Evolutionary conservation across 2,888 invertebrate genomes (phyloP).

Genomic region (Napeogenes inachia): DNA sequence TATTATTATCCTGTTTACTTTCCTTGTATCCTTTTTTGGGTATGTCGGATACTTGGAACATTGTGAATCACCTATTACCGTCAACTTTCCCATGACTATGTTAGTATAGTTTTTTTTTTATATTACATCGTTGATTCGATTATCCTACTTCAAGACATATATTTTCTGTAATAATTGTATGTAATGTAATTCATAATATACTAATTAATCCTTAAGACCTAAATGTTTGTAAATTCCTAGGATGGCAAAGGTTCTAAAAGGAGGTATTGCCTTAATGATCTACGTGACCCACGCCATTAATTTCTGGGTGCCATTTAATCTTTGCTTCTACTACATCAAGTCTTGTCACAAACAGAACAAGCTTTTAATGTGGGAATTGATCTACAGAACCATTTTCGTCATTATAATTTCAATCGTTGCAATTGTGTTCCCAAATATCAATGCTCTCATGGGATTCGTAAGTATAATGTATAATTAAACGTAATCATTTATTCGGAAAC

Average conservation of each 20-base stretch:
- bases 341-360: constrained; percentile 28
- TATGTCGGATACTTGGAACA: constrained; percentile 45
- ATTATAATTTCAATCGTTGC: constrained; percentile 37
- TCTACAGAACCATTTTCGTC: constrained; percentile 49
- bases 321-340: constrained; percentile 52
- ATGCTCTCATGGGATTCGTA: constrained; percentile 61
- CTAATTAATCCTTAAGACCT: no score
- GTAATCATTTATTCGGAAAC: neutral
- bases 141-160: no score
- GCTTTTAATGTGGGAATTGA: constrained; percentile 39
- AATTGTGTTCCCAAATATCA: constrained; percentile 54
- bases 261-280: constrained; percentile 51
- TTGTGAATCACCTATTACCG: constrained; percentile 52
- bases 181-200: no score
- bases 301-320: constrained; percentile 60
- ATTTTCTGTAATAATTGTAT: no score
- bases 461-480: constrained; percentile 38
- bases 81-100: constrained; percentile 58
- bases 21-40: constrained; percentile 49
- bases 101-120: constrained; percentile 38
- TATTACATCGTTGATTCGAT: no score
- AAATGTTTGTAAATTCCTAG: constrained; percentile 39
- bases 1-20: constrained; percentile 34
- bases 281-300: constrained; percentile 59
- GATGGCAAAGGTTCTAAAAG: constrained; percentile 49